These are phyloP conservation scores for Odontocerum albicorne DNA, from an alignment of 2,888 invertebrate species.

Conservation along the genomic window DNA sequence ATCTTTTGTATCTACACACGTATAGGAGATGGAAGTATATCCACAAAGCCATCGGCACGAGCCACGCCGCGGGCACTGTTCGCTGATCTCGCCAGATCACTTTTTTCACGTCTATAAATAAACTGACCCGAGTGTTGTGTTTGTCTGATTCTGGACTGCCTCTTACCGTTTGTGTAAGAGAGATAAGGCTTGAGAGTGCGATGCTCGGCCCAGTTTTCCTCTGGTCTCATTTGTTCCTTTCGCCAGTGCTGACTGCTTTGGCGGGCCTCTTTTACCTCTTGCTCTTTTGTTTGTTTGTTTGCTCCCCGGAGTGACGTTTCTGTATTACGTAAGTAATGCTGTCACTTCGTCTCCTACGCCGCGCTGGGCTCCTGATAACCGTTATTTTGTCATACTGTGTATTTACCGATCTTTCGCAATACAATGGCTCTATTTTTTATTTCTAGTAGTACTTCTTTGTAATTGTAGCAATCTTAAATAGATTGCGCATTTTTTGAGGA, in stretches of 20 bases:
- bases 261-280: not conserved
- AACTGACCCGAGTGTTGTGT: not conserved
- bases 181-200: no score
- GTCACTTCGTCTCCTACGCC: slow-evolving; percentile 4
- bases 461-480: no score
- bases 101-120: slow-evolving; percentile 7
- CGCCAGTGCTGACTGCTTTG: not conserved
- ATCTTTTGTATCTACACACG: no score
- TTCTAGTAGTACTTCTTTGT: no score
- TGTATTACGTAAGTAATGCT: slow-evolving; percentile 11
- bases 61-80: slow-evolving; percentile 30
- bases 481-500: no score
- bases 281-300: slow-evolving; percentile 12
- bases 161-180: no score
- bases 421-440: no score
- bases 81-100: slow-evolving; percentile 16
- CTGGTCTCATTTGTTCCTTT: not conserved
- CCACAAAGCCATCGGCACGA: slow-evolving; percentile 33
- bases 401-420: no score
- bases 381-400: no score
- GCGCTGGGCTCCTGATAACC: slow-evolving; percentile 10
- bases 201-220: no score
- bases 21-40: no score
- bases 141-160: not conserved
- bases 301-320: slow-evolving; percentile 11